Conservation (phyloP, 1,140 invertebrate genomes). For the Bombyx mori region ASM3026992v2 NC_085112.1:6008001-6008500, state of each 20-base stretch:
- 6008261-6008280: too few species aligned
- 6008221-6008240: too few species aligned
- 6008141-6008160: constrained; percentile 57
- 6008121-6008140: constrained; percentile 41
- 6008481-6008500: constrained; percentile 70
- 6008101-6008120: constrained; percentile 48
- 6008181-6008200: constrained; percentile 38
- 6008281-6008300: too few species aligned
- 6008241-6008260: too few species aligned
- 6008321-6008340: background rate
- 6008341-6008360: too few species aligned
- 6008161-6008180: constrained; percentile 32
- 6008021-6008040: too few species aligned
- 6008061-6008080: too few species aligned
- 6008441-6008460: constrained; percentile 71
- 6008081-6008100: constrained; percentile 21
- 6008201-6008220: too few species aligned
- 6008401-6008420: constrained; percentile 41
- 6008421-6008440: constrained; percentile 57
- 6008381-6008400: constrained; percentile 22
- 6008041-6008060: too few species aligned
- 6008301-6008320: background rate
- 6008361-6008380: constrained; percentile 8
- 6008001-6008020: too few species aligned
- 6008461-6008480: constrained; percentile 69